Evolutionary conservation across 2,113 vertebrate species (phyloP).

Genomic region (Rhinoptilus africanus): DNA sequence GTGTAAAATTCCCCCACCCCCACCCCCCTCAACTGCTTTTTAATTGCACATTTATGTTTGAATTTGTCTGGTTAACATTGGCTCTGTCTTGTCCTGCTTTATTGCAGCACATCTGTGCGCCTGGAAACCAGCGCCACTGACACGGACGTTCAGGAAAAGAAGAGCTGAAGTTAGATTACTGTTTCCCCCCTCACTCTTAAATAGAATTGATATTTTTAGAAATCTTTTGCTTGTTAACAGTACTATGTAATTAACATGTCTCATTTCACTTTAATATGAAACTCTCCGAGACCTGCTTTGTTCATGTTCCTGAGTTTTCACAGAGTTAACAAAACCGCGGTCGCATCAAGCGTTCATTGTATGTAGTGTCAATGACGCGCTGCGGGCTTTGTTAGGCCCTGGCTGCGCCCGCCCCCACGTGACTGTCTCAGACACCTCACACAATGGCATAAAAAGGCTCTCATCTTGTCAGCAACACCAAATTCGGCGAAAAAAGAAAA

Average conservation of each 20-base stretch:
- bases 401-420: background rate
- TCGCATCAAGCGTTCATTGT: conserved; percentile 48
- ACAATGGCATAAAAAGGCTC: conserved; percentile 47
- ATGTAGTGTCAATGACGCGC: background rate
- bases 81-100: background rate
- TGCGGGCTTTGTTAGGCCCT: conserved; percentile 26
- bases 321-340: conserved; percentile 40
- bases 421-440: conserved; percentile 37
- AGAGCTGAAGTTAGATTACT: background rate
- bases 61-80: background rate
- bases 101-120: background rate
- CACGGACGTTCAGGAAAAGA: background rate
- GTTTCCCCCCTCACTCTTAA: background rate
- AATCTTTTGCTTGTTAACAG: background rate
- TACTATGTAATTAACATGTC: background rate
- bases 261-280: background rate
- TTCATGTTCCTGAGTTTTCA: conserved; percentile 7
- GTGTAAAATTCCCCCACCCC: background rate
- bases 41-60: rapidly evolving
- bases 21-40: background rate
- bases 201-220: background rate
- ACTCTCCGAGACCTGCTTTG: background rate
- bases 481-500: background rate
- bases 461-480: conserved; percentile 52
- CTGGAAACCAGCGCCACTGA: background rate